Evolutionary conservation across 2,797 vertebrate species (phyloP).

Genomic region (Pangasius sanitwongsei): DNA sequence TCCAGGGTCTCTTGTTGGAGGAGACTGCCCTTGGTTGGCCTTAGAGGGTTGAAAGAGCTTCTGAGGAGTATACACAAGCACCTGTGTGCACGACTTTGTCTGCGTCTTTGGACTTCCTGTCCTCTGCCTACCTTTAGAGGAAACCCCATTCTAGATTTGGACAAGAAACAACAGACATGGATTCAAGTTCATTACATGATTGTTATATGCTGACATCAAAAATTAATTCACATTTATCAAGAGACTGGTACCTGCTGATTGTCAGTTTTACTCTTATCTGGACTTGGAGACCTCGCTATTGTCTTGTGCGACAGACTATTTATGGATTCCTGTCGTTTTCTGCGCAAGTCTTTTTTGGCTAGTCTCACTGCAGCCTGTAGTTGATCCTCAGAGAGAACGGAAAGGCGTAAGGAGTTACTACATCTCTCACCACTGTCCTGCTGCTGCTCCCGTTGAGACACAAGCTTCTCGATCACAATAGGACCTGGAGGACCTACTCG

Average conservation of each 20-base stretch:
- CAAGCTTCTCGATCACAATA: slow-evolving; percentile 89
- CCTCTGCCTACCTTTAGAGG: slow-evolving; percentile 53
- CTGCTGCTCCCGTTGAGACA: slow-evolving; percentile 48
- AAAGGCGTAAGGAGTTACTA: slow-evolving; percentile 79
- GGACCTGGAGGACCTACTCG: slow-evolving; percentile 77
- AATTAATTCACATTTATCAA: background rate
- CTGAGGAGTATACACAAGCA: slow-evolving; percentile 64
- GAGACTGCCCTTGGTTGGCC: slow-evolving; percentile 65
- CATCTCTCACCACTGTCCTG: slow-evolving; percentile 57
- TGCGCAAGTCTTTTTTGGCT: slow-evolving; percentile 86
- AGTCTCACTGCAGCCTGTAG: slow-evolving; percentile 83
- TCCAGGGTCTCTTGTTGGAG: slow-evolving; percentile 71
- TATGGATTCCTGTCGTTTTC: slow-evolving; percentile 65
- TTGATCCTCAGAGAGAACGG: slow-evolving; percentile 86
- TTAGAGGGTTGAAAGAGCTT: slow-evolving; percentile 49
- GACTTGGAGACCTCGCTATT: slow-evolving; percentile 48
- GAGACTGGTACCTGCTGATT: slow-evolving; percentile 57
- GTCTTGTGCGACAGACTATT: slow-evolving; percentile 48
- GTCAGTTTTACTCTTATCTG: slow-evolving; percentile 52
- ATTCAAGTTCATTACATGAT: background rate
- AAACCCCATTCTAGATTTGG: slow-evolving; percentile 57
- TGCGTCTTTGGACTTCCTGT: slow-evolving; percentile 62
- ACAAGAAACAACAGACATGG: background rate
- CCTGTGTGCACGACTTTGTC: slow-evolving; percentile 60
- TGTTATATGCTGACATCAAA: background rate